Percentiles rank a stretch among this genome's conserved stretches.
These are phyloP conservation scores for Linnaemya vulpina DNA, from an alignment of 2,888 invertebrate genomes.

Conservation along the genomic window DNA sequence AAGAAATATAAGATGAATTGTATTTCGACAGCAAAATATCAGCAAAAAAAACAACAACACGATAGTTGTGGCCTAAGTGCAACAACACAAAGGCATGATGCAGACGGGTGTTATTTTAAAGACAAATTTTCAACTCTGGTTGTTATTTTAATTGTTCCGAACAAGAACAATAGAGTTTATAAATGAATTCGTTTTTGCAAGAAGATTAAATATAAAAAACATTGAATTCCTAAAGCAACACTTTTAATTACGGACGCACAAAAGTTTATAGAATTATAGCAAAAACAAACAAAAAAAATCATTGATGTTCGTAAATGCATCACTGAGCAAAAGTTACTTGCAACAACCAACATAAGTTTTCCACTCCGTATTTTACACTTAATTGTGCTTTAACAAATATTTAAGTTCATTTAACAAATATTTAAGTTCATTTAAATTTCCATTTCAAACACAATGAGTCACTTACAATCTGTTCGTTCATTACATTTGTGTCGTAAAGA, in stretches of 20 bases:
- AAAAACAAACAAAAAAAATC: too few species aligned
- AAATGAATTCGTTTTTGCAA: conserved; percentile 14
- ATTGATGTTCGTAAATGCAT: too few species aligned
- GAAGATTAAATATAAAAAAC: neutral
- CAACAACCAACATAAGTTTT: too few species aligned
- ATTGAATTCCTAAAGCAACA: neutral
- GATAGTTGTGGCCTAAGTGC: conserved; percentile 8
- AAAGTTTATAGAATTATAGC: neutral
- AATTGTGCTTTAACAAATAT: too few species aligned
- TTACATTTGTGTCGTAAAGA: too few species aligned
- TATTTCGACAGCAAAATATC: conserved; percentile 16
- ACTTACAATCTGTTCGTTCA: too few species aligned
- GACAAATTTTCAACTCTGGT: neutral
- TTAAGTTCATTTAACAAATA: too few species aligned
- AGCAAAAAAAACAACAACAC: conserved; percentile 5
- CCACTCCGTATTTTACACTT: too few species aligned
- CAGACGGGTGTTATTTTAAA: conserved; percentile 1
- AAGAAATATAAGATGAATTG: conserved; percentile 7
- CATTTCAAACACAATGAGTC: too few species aligned
- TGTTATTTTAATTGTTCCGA: neutral
- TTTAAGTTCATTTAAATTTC: too few species aligned
- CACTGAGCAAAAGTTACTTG: too few species aligned
- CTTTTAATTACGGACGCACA: neutral
- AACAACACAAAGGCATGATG: conserved; percentile 13
- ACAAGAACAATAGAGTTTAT: conserved; percentile 27